These are phyloP conservation scores for Diaperis boleti DNA, from an alignment of 2,888 invertebrate genomes.

Conservation along the genomic window DNA sequence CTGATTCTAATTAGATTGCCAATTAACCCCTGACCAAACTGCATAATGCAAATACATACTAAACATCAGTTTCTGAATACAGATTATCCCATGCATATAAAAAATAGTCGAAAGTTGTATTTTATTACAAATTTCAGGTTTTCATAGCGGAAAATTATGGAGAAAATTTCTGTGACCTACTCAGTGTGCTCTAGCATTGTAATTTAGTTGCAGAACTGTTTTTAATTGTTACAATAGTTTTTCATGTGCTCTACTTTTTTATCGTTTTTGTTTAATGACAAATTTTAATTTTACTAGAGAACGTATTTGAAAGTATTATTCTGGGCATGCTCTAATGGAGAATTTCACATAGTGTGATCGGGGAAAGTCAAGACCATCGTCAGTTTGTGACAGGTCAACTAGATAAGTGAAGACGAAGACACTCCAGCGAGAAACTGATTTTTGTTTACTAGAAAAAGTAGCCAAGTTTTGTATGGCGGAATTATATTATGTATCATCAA, in stretches of 20 bases:
- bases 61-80: not conserved
- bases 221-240: slow-evolving; percentile 24
- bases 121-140: slow-evolving; percentile 2
- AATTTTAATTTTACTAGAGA: slow-evolving; percentile 36
- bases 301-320: slow-evolving; percentile 49
- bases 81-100: not conserved
- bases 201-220: slow-evolving; percentile 12
- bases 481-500: no score
- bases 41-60: not conserved
- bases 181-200: not conserved
- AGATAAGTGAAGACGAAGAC: slow-evolving; percentile 19
- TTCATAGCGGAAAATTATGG: slow-evolving; percentile 15
- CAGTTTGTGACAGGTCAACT: slow-evolving; percentile 44
- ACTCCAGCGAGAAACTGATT: slow-evolving; percentile 4
- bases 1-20: not conserved
- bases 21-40: slow-evolving; percentile 1
- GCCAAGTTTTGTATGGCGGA: no score
- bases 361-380: slow-evolving; percentile 50
- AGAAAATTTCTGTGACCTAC: slow-evolving; percentile 6
- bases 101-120: slow-evolving; percentile 1
- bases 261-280: slow-evolving; percentile 22
- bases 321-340: slow-evolving; percentile 45
- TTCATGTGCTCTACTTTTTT: slow-evolving; percentile 32
- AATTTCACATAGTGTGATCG: slow-evolving; percentile 45
- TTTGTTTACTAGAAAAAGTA: not conserved